Evolutionary conservation across 2,113 vertebrate species (phyloP), one percentile per base, ranked within the genome.

Genomic region (Piaya cayana): DNA sequence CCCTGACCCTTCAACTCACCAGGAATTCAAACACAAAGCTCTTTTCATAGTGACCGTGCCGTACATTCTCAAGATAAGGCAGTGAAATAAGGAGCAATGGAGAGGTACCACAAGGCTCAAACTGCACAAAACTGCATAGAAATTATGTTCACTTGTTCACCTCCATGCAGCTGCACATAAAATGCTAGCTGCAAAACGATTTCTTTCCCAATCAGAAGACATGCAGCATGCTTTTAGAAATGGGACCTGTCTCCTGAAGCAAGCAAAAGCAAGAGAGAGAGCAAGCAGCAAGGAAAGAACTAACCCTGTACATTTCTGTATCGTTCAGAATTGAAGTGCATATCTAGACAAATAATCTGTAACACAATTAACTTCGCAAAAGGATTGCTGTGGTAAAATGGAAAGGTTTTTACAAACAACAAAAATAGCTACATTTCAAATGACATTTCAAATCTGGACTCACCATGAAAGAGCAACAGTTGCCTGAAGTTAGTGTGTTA

Each of bases 11-110:
- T 97, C 96, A 83, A 96, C 97, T 98, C 85, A 81, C 97, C 77
- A 97, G 97, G 97, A 98, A 98, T 98, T 98, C 97, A 97, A 96
- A 96, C 98, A 98, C 98, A 98, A 99, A 99, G 98, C 98, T 96
- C 97, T 97, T 98, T 98, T 98, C 96, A 97, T 92, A 84, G 67
- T 91, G 92, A 96, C 96, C 53, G 81, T 92, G 92, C 94, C 95
- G 95, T 80, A 95, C 97, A 95, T 97, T 92, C 93, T 83, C 88
- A 95, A 97, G 97, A 98, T 97, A 97, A 98, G 92, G 92, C 86
- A 64, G 89, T 8, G 11, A 96, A 97, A 95, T 90, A 85, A 75
- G 86, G 87, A 91, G 96, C 76, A 83, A 92, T 74, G 76, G 86
- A 95, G 92, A 93, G 96, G 94, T 72, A 96, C 94, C 95, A 92